Percentiles rank a stretch among this genome's conserved stretches.
Conservation (phyloP, 2,797 vertebrate genomes). For the Setipinna tenuifilis region DNA sequence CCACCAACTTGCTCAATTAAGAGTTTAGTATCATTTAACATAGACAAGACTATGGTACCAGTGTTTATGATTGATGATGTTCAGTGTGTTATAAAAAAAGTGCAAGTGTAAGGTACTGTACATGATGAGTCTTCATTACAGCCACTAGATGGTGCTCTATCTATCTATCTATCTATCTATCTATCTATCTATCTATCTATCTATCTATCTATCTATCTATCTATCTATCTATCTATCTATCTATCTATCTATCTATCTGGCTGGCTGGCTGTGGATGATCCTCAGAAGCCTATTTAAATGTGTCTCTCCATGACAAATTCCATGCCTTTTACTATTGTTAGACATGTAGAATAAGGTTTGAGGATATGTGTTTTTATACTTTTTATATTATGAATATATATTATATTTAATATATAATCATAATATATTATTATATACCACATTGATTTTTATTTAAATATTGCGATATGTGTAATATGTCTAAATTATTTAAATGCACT, state of each 20-base stretch:
- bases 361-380: not conserved
- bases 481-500: too few species aligned
- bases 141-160: constrained; percentile 12
- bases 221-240: not conserved
- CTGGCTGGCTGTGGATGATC: not conserved
- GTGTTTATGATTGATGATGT: not conserved
- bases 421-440: too few species aligned
- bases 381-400: not conserved
- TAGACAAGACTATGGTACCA: not conserved
- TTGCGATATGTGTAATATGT: too few species aligned
- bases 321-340: not conserved
- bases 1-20: too few species aligned
- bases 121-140: not conserved
- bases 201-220: constrained; percentile 9
- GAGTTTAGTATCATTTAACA: not conserved
- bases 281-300: not conserved
- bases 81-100: not conserved
- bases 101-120: not conserved
- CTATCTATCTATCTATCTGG: not conserved
- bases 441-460: too few species aligned
- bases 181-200: constrained; percentile 7
- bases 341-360: not conserved
- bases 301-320: not conserved
- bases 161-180: not conserved
- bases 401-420: too few species aligned